phyloP scores from a whole-genome alignment of 1,140 invertebrate genomes.

The Onthophagus taurus region DNA sequence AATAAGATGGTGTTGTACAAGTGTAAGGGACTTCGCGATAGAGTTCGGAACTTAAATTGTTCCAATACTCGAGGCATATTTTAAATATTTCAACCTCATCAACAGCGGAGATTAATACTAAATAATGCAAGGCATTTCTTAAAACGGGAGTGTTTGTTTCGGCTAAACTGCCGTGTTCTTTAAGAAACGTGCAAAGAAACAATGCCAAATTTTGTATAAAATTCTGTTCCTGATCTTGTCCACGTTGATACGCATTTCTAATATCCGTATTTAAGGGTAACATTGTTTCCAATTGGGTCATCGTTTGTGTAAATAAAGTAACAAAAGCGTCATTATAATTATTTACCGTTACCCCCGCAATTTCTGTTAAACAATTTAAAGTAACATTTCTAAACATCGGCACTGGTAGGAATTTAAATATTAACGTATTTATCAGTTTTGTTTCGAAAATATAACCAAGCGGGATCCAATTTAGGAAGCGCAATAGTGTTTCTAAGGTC shows the following conservation, averaged over 20 bases:
- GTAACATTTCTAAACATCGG: conserved; percentile 98
- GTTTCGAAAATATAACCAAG: conserved; percentile 99
- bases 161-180: conserved; percentile 86
- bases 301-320: conserved; percentile 79
- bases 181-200: conserved; percentile 94
- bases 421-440: conserved; percentile 88
- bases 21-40: conserved; percentile 78
- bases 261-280: conserved; percentile 86
- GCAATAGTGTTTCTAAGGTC: conserved; percentile 89
- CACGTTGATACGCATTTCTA: conserved; percentile 83
- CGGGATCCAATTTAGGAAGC: conserved; percentile 99
- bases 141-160: conserved; percentile 70
- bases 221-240: conserved; percentile 94
- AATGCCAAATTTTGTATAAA: conserved; percentile 98
- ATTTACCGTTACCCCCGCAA: conserved; percentile 76
- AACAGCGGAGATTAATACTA: conserved; percentile 95
- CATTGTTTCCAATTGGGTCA: conserved; percentile 87
- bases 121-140: conserved; percentile 80
- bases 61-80: conserved; percentile 99
- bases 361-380: conserved; percentile 96
- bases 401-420: conserved; percentile 95
- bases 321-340: conserved; percentile 92
- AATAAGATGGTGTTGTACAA: too few species aligned
- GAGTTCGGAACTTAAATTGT: conserved; percentile 80
- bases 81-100: conserved; percentile 99